Conservation (phyloP, 2,113 vertebrate genomes). For the Abramis brama region DNA sequence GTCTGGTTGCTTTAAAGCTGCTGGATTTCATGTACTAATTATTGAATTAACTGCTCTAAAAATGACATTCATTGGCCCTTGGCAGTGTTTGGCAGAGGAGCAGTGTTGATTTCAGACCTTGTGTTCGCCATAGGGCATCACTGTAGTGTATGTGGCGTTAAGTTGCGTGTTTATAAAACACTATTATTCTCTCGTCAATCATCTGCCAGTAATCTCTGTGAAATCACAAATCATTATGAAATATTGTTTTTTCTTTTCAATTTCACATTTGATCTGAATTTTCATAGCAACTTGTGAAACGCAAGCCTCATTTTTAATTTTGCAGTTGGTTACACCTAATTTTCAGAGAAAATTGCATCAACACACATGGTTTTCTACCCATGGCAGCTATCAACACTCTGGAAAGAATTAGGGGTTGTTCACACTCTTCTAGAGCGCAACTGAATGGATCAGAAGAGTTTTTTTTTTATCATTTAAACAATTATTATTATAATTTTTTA, state of each 20-base stretch:
- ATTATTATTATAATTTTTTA: too few relatives aligned
- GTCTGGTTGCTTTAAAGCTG: not conserved
- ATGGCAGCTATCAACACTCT: not conserved
- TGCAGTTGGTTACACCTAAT: not conserved
- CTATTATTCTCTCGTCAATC: not conserved
- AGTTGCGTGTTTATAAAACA: not conserved
- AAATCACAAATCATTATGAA: not conserved
- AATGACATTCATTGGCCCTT: slow-evolving; percentile 1
- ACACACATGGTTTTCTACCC: not conserved
- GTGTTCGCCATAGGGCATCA: not conserved
- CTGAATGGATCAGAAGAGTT: not conserved
- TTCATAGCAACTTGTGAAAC: not conserved
- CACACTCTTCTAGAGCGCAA: not conserved
- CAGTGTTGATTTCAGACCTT: not conserved
- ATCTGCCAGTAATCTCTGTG: not conserved
- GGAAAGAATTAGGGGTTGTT: not conserved
- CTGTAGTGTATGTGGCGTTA: not conserved
- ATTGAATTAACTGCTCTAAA: not conserved
- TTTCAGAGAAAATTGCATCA: not conserved
- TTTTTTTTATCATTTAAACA: not conserved
- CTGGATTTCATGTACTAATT: not conserved
- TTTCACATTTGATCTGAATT: not conserved
- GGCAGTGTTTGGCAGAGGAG: not conserved
- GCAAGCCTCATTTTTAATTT: not conserved
- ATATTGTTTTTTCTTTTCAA: not conserved